Evolutionary conservation across 1,140 invertebrate species (phyloP).

Genomic region (Drosophila ananassae): DNA sequence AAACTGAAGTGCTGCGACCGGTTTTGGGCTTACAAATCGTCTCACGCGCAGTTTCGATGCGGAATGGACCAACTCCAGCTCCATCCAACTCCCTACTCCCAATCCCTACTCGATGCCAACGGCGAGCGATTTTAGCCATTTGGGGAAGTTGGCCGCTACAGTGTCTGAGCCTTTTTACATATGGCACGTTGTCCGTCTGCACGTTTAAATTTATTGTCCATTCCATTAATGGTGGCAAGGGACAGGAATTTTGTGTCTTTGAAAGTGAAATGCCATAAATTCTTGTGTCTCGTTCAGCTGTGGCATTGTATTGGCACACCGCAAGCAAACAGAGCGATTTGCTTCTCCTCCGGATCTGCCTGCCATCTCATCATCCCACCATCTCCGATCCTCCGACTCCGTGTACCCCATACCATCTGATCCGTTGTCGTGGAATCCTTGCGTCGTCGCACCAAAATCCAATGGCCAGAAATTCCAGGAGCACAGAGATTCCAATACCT

Average conservation of each 20-base stretch:
- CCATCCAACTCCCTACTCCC: neutral
- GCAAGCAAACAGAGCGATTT: conserved; percentile 69
- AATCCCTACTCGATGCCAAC: neutral
- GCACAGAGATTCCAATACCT: conserved; percentile 54
- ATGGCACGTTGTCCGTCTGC: conserved; percentile 78
- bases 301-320: conserved; percentile 72
- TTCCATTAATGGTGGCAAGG: conserved; percentile 81
- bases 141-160: conserved; percentile 64
- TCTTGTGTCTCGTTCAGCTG: conserved; percentile 75
- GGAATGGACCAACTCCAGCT: conserved; percentile 1
- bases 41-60: conserved; percentile 61
- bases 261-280: conserved; percentile 82
- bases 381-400: conserved; percentile 6
- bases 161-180: conserved; percentile 67
- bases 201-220: conserved; percentile 82
- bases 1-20: conserved; percentile 27
- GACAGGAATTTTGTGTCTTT: conserved; percentile 79
- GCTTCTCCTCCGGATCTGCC: conserved; percentile 38
- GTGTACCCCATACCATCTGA: neutral
- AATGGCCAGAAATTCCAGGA: conserved; percentile 68
- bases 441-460: conserved; percentile 7
- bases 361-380: conserved; percentile 2
- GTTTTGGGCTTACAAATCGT: conserved; percentile 69
- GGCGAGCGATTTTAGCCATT: conserved; percentile 65
- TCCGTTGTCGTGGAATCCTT: conserved; percentile 40